phyloP scores from a whole-genome alignment of 1,140 invertebrate species.

The Lasaia peninsularis region DNA sequence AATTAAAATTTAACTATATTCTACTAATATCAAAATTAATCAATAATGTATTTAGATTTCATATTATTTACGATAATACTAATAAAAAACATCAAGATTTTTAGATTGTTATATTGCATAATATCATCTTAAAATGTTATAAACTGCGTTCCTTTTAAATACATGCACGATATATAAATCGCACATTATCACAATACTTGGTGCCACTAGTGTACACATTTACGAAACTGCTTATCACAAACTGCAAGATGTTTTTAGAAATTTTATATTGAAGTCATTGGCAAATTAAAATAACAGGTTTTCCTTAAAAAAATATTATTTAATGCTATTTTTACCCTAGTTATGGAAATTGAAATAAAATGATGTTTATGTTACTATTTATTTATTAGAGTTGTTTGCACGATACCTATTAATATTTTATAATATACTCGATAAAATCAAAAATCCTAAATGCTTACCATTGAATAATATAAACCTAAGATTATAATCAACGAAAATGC shows the following conservation, averaged over 20 bases:
- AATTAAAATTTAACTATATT: not conserved
- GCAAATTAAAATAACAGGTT: not conserved
- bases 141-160: not conserved
- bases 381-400: not conserved
- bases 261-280: no score
- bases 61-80: no score
- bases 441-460: not conserved
- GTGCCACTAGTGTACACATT: not conserved
- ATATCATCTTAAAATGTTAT: not conserved
- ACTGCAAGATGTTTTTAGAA: no score
- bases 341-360: not conserved
- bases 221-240: no score
- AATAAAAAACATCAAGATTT: no score
- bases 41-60: no score
- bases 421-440: not conserved
- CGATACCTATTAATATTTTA: not conserved
- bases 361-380: not conserved
- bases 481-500: not conserved
- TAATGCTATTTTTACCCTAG: not conserved
- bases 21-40: not conserved
- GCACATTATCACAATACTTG: not conserved
- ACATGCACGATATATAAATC: not conserved
- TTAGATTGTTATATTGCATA: not conserved
- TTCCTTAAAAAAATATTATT: not conserved
- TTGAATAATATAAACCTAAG: not conserved